Percentiles rank a stretch among this genome's conserved stretches.
Conservation (phyloP, 2,888 invertebrate species). For the Xylophagus ater region DNA sequence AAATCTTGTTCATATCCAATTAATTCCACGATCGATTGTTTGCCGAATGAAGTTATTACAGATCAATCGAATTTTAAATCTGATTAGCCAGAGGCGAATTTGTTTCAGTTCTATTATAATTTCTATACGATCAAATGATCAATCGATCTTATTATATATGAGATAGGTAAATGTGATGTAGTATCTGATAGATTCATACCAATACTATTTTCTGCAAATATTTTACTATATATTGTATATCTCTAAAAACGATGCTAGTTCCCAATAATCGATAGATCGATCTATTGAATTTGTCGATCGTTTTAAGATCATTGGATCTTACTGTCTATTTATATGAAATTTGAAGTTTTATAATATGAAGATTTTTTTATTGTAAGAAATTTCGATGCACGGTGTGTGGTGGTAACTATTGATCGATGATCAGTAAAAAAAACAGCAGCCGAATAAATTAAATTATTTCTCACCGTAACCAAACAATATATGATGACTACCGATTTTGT, state of each 20-base stretch:
- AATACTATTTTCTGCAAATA: too few relatives aligned
- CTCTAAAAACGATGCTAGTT: too few relatives aligned
- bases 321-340: too few relatives aligned
- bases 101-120: background rate
- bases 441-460: constrained; percentile 16
- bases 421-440: constrained; percentile 2
- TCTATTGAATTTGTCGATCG: too few relatives aligned
- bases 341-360: too few relatives aligned
- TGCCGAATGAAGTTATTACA: constrained; percentile 17
- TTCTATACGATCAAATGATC: background rate
- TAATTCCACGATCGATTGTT: constrained; percentile 14
- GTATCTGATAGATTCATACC: too few relatives aligned
- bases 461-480: constrained; percentile 15
- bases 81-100: constrained; percentile 11
- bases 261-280: too few relatives aligned
- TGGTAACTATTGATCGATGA: background rate
- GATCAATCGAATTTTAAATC: constrained; percentile 15
- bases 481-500: constrained; percentile 8
- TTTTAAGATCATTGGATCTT: too few relatives aligned
- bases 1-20: constrained; percentile 8
- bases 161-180: too few relatives aligned
- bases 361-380: constrained; percentile 8
- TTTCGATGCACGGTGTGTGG: constrained; percentile 1
- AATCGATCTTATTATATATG: too few relatives aligned
- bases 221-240: too few relatives aligned